phyloP scores from a whole-genome alignment of 2,888 invertebrate genomes.

The Euphydryas editha region DNA sequence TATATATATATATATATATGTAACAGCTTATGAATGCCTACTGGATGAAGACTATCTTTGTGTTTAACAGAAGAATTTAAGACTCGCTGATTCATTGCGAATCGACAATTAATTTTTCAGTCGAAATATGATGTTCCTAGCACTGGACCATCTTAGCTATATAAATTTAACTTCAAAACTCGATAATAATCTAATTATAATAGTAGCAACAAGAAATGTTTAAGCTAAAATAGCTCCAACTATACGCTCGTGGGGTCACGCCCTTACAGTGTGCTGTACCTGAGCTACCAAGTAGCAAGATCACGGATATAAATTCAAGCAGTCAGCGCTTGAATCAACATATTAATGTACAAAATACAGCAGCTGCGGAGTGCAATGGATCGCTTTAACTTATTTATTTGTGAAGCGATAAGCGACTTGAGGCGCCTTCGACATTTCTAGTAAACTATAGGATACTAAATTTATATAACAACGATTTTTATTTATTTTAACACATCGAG shows the following conservation, averaged over 20 bases:
- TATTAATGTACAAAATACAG: constrained; percentile 32
- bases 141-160: no score
- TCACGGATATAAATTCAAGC: constrained; percentile 35
- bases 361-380: constrained; percentile 26
- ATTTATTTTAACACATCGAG: background rate
- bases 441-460: background rate
- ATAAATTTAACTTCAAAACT: no score
- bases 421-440: constrained; percentile 10
- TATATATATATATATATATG: no score
- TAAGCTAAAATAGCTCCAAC: background rate
- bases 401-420: constrained; percentile 11
- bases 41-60: no score
- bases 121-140: no score
- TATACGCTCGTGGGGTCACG: background rate
- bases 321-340: constrained; percentile 38
- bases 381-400: constrained; percentile 24
- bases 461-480: constrained; percentile 6
- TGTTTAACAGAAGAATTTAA: no score
- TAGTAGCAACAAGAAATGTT: background rate
- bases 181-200: no score
- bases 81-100: no score
- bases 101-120: no score
- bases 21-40: no score
- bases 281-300: constrained; percentile 31
- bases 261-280: background rate